A percentile compares a stretch with the other conserved stretches of the same genome.
Conservation (phyloP, 2,888 invertebrate species). For the Odontocerum albicorne region DNA sequence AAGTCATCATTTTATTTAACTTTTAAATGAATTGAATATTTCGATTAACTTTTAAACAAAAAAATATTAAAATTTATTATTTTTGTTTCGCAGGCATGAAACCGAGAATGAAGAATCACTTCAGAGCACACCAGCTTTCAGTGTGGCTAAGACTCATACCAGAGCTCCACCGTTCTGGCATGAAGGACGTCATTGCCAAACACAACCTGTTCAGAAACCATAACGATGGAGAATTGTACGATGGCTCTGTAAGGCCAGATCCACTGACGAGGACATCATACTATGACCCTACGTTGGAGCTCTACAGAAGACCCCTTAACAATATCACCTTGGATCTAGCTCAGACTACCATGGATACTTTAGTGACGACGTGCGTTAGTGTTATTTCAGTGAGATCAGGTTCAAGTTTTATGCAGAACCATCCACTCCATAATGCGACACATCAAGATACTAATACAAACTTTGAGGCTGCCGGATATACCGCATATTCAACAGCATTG, state of each 20-base stretch:
- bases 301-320: slow-evolving; percentile 62
- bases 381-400: slow-evolving; percentile 71
- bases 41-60: too few relatives aligned
- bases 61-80: too few relatives aligned
- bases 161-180: slow-evolving; percentile 84
- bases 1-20: too few relatives aligned
- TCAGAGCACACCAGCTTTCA: slow-evolving; percentile 93
- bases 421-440: slow-evolving; percentile 41
- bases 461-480: slow-evolving; percentile 75
- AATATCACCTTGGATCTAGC: slow-evolving; percentile 58
- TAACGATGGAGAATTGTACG: slow-evolving; percentile 86
- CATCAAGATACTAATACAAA: slow-evolving; percentile 60
- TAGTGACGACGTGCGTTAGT: slow-evolving; percentile 70
- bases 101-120: slow-evolving; percentile 91
- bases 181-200: slow-evolving; percentile 85
- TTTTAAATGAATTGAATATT: too few relatives aligned
- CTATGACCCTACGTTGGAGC: slow-evolving; percentile 63
- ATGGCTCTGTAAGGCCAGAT: slow-evolving; percentile 84
- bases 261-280: slow-evolving; percentile 70
- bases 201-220: slow-evolving; percentile 91
- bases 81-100: slow-evolving; percentile 76
- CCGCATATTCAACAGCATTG: slow-evolving; percentile 74
- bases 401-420: slow-evolving; percentile 52
- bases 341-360: slow-evolving; percentile 63
- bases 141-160: slow-evolving; percentile 95